These are phyloP conservation scores for Planococcus citri DNA, from an alignment of 1,140 invertebrate species.

Conservation along the genomic window DNA sequence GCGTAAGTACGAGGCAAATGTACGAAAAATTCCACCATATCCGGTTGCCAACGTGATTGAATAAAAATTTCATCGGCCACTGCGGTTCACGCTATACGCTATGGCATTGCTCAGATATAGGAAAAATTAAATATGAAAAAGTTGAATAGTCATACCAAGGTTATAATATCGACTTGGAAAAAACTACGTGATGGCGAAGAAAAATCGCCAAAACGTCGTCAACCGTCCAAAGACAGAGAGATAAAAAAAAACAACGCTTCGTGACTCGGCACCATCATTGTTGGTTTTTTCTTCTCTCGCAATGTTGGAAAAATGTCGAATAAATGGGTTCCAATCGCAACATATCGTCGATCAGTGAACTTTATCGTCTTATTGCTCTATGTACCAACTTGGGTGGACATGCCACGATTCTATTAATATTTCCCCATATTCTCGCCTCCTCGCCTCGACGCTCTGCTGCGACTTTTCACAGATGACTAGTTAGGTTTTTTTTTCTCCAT, in stretches of 20 bases:
- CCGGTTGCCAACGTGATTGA: neutral
- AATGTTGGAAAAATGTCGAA: no score
- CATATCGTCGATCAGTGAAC: neutral
- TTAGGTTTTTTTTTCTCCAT: neutral
- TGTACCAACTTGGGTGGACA: neutral
- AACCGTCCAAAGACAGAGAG: no score
- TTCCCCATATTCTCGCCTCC: conserved; percentile 6
- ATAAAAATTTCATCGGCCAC: no score
- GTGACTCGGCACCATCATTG: neutral
- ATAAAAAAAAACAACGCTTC: neutral
- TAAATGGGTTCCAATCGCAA: neutral
- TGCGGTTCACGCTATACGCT: no score
- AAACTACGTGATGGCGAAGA: neutral
- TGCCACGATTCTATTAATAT: neutral
- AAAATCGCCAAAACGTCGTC: neutral
- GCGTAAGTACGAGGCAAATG: no score
- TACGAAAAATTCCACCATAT: neutral
- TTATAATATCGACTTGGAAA: neutral
- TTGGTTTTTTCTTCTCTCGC: neutral
- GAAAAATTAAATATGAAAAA: neutral
- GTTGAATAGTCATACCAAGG: neutral
- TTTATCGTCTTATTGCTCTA: neutral
- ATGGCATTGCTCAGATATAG: no score
- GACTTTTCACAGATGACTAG: conserved; percentile 2
- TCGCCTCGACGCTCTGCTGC: no score